Conservation (phyloP, 2,888 invertebrate species). For the Lasioglossum malachurum region DNA sequence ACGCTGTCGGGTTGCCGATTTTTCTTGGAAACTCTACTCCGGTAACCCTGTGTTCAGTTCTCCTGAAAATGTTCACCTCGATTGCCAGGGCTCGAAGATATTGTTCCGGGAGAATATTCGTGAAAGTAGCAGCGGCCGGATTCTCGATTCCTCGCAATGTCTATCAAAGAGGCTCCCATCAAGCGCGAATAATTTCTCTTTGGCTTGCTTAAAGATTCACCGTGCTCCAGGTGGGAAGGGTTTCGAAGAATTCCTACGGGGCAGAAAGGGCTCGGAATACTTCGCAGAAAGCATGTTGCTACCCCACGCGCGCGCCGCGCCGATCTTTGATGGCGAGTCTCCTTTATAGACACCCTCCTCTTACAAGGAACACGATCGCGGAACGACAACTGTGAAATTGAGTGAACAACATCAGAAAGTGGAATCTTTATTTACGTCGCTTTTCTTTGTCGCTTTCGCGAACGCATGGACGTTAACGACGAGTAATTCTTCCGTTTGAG, state of each 20-base stretch:
- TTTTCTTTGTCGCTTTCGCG: neutral
- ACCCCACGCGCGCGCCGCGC: conserved; percentile 6
- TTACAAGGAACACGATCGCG: conserved; percentile 12
- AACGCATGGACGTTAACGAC: conserved; percentile 5
- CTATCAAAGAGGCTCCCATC: conserved; percentile 59
- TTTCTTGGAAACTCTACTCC: conserved; percentile 25
- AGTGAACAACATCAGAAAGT: conserved; percentile 33
- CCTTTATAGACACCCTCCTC: conserved; percentile 37
- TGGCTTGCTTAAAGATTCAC: conserved; percentile 52
- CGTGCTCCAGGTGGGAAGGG: conserved; percentile 37
- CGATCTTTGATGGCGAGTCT: conserved; percentile 45
- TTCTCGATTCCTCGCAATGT: conserved; percentile 51
- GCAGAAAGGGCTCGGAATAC: conserved; percentile 48
- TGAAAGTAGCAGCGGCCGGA: conserved; percentile 39
- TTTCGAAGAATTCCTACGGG: conserved; percentile 46
- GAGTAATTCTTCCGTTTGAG: conserved; percentile 17
- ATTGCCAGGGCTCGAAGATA: conserved; percentile 44
- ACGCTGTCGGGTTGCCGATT: conserved; percentile 49
- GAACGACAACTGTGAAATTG: conserved; percentile 35
- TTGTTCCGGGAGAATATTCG: conserved; percentile 45
- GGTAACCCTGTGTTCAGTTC: neutral
- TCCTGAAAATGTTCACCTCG: conserved; percentile 38
- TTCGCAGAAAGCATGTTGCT: conserved; percentile 53
- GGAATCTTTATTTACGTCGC: conserved; percentile 26
- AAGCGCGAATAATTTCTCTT: conserved; percentile 67